Conservation (phyloP, 2,113 vertebrate species). For the Anguilla rostrata region DNA sequence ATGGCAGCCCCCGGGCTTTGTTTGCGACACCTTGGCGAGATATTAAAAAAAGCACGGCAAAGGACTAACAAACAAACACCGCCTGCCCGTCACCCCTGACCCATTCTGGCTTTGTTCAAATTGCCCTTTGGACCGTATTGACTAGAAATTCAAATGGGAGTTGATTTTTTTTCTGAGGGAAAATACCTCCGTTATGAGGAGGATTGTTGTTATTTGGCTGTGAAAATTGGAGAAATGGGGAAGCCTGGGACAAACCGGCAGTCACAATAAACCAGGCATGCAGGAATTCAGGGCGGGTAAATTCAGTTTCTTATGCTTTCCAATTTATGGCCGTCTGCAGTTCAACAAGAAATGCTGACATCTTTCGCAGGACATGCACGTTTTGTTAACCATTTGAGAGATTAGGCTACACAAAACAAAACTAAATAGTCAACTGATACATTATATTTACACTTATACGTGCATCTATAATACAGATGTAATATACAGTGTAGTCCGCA, state of each 20-base stretch:
- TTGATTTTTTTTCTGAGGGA: constrained; percentile 27
- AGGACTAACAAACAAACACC: constrained; percentile 51
- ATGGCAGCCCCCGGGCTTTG: constrained; percentile 34
- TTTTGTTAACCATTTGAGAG: background rate
- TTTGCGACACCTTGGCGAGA: constrained; percentile 51
- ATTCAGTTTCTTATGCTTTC: background rate
- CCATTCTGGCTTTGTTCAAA: constrained; percentile 48
- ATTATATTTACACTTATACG: background rate
- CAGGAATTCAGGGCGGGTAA: constrained; percentile 3
- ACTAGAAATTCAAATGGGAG: constrained; percentile 44
- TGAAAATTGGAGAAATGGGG: constrained; percentile 3
- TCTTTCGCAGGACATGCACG: constrained; percentile 4
- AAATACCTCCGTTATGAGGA: constrained; percentile 7
- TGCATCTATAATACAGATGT: no score
- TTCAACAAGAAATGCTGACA: background rate
- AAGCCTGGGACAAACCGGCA: constrained; percentile 11
- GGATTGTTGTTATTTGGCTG: constrained; percentile 23
- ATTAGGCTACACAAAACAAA: background rate
- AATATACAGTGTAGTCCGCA: no score
- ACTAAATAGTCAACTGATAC: background rate
- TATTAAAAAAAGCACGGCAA: constrained; percentile 54
- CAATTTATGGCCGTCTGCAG: background rate
- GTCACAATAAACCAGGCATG: background rate
- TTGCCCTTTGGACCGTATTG: constrained; percentile 52
- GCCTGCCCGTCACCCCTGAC: constrained; percentile 56